A percentile compares a stretch with the other conserved stretches of the same genome.
These are phyloP conservation scores for Alauda arvensis DNA, from an alignment of 2,797 vertebrate species.

Conservation along the genomic window DNA sequence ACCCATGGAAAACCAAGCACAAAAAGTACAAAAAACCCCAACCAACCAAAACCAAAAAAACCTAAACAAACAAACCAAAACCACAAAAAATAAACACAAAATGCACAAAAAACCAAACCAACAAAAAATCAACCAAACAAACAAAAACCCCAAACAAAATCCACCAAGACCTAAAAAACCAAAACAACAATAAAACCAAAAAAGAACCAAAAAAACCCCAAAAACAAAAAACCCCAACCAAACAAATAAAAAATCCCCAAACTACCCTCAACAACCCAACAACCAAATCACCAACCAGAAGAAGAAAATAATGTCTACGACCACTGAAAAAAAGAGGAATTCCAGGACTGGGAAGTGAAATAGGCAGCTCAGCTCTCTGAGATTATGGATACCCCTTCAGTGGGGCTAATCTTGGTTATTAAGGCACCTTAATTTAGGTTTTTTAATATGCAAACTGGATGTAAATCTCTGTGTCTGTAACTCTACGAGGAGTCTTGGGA, in stretches of 20 bases:
- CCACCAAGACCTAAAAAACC: not conserved
- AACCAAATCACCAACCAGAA: not conserved
- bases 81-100: not conserved
- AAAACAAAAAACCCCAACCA: not conserved
- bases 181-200: too few species aligned
- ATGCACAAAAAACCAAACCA: not conserved
- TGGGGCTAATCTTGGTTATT: not conserved
- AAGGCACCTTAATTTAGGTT: not conserved
- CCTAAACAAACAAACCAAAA: not conserved
- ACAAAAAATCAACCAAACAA: not conserved
- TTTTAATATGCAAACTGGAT: not conserved
- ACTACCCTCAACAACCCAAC: not conserved
- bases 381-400: accelerated
- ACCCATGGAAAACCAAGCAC: not conserved
- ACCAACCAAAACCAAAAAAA: too few species aligned
- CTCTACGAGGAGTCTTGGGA: not conserved
- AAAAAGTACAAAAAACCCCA: not conserved
- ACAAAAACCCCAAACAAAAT: not conserved
- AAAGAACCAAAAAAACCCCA: too few species aligned
- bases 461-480: not conserved
- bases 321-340: not conserved
- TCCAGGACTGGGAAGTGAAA: not conserved
- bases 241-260: accelerated
- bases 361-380: not conserved
- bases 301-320: not conserved